Evolutionary conservation across 2,888 invertebrate genomes (phyloP), one percentile per base, ranked within the genome.

Genomic region (Erebia palarica): DNA sequence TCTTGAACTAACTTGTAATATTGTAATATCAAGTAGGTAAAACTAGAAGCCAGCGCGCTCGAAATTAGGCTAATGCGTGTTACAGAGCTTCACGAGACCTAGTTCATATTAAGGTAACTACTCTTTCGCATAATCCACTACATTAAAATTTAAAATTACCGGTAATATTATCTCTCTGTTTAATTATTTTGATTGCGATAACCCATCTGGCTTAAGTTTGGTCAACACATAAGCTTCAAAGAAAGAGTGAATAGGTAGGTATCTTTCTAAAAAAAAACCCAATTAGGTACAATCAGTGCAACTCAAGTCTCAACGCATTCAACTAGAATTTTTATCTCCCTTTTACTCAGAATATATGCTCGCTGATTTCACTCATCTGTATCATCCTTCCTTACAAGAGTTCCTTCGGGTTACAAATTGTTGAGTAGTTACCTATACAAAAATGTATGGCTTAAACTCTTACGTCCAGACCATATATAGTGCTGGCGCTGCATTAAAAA

Each of bases 11-110:
- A 44, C 11, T 60, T 44, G 60, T 16, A 60, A 44, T 60, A 60
- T 60, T 16, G n/a, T 44, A 10, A 18, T 16, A 60, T 16, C 16
- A 60, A 16, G 60, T 44, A 60, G 11, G 13, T 18, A 49, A 42
- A 42, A 16, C 55, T 65, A 16, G 55, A 65, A 36, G 53, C 53
- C 27, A 65, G 65, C 55, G 42, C 16, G 55, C 55, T 51, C 16
- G 53, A 65, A 65, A 65, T 65, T 65, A 65, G 65, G 65, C 51
- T 65, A 65, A 65, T 65, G 65, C 18, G 55, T 36, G 36, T 65
- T 53, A 65, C n/a, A 55, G 36, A 65, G 65, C 65, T 42, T 65
- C 65, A 14, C 42, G 65, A 55, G 65, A 65, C 11, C 55, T 65
- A 55, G 53, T 65, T 65, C n/a, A 16, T 53, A 16, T 53, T 53